Evolutionary conservation across 2,888 invertebrate genomes (phyloP).

Genomic region (Eupithecia insigniata): DNA sequence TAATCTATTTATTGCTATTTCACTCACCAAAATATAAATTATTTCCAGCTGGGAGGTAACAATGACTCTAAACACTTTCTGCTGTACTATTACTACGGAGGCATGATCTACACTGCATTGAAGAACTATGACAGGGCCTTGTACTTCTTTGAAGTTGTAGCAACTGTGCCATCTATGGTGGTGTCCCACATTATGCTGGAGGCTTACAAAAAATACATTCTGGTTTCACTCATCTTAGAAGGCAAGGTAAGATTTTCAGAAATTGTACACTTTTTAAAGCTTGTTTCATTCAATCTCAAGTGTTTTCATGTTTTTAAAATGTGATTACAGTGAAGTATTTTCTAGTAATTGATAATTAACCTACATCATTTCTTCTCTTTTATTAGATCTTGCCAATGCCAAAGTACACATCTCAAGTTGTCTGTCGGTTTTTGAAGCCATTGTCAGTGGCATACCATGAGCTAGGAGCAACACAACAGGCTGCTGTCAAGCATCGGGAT

Average conservation of each 20-base stretch:
- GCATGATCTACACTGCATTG: slow-evolving; percentile 97
- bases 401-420: slow-evolving; percentile 96
- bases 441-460: slow-evolving; percentile 95
- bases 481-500: slow-evolving; percentile 93
- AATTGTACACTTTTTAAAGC: background rate
- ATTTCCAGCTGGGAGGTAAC: slow-evolving; percentile 86
- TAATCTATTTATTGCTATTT: no score
- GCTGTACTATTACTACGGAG: slow-evolving; percentile 98
- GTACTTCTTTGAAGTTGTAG: slow-evolving; percentile 97
- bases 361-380: background rate
- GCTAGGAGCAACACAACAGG: slow-evolving; percentile 90
- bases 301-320: background rate
- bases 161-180: slow-evolving; percentile 96
- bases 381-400: slow-evolving; percentile 87
- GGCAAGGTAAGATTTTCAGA: slow-evolving; percentile 89
- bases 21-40: background rate
- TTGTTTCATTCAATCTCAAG: background rate
- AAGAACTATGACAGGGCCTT: slow-evolving; percentile 96
- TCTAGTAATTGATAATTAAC: background rate
- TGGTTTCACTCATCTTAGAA: slow-evolving; percentile 95
- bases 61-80: slow-evolving; percentile 96
- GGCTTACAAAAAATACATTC: slow-evolving; percentile 97
- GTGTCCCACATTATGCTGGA: slow-evolving; percentile 99
- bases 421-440: slow-evolving; percentile 92
- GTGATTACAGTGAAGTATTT: background rate